Percentiles rank a stretch among this genome's conserved stretches.
Evolutionary conservation across 2,797 vertebrate genomes (phyloP).

Genomic region (Gastrophryne carolinensis): DNA sequence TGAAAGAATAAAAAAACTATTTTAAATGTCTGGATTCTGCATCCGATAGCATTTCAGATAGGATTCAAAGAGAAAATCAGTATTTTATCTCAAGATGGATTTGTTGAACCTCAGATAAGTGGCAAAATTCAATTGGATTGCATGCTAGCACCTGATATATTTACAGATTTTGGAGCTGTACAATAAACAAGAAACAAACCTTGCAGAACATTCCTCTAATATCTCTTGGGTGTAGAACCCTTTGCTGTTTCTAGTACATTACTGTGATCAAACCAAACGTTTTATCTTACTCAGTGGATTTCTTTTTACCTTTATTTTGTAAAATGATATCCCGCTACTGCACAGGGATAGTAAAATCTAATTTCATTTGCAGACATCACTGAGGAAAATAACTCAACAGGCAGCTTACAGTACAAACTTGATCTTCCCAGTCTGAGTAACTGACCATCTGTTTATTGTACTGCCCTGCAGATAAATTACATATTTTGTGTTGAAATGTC

Average conservation of each 20-base stretch:
- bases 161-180: neutral
- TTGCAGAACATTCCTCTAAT: conserved; percentile 24
- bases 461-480: conserved; percentile 19
- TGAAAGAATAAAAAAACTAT: neutral
- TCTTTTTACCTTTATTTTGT: conserved; percentile 24
- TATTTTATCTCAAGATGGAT: neutral
- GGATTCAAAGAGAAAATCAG: neutral
- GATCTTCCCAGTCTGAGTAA: conserved; percentile 20
- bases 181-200: neutral
- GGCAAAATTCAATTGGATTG: neutral
- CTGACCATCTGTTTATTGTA: conserved; percentile 25
- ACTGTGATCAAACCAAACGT: conserved; percentile 16
- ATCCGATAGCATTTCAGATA: neutral
- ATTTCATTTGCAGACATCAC: conserved; percentile 12
- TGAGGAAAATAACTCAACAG: conserved; percentile 8
- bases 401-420: conserved; percentile 21
- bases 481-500: conserved; percentile 23
- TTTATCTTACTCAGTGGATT: conserved; percentile 21
- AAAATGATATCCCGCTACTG: conserved; percentile 4
- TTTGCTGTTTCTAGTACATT: conserved; percentile 5
- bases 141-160: conserved; percentile 14
- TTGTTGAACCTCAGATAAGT: neutral
- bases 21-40: conserved; percentile 13
- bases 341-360: conserved; percentile 20
- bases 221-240: neutral